These are phyloP conservation scores for Stichopus chloronotus DNA, from an alignment of 35 echinoderm and acorn worm genomes.

Conservation along the genomic window DNA sequence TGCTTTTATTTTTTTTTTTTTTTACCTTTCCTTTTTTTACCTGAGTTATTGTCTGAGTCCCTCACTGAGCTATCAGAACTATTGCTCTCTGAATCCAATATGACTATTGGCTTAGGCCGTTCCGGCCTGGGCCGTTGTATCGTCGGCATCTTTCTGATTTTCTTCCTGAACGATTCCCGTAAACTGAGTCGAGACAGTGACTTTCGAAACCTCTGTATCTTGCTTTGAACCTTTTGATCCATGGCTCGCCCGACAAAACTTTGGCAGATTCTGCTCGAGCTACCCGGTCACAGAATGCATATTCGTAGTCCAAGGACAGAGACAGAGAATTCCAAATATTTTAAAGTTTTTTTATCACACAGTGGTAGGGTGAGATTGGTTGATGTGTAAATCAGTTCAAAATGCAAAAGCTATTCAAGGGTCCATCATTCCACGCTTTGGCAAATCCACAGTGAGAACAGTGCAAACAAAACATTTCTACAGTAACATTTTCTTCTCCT, in stretches of 20 bases:
- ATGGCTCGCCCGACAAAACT: background rate
- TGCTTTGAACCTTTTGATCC: background rate
- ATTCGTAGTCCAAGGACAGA: too few species aligned
- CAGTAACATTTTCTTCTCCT: too few species aligned
- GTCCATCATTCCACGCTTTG: too few species aligned
- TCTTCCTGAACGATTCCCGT: constrained; percentile 32
- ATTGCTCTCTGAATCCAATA: background rate
- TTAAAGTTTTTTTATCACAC: too few species aligned
- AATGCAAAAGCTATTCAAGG: too few species aligned
- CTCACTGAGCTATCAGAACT: constrained; percentile 2
- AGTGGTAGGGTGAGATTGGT: too few species aligned
- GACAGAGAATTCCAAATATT: too few species aligned
- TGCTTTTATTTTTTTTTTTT: too few species aligned
- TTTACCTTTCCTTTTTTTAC: background rate
- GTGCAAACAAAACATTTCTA: too few species aligned
- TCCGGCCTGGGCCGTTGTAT: constrained; percentile 22
- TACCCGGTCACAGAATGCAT: too few species aligned
- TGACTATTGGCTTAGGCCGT: constrained; percentile 21
- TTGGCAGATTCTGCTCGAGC: background rate
- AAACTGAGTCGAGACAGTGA: background rate
- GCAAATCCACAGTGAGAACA: too few species aligned
- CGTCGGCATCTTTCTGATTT: background rate
- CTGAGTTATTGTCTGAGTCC: constrained; percentile 1
- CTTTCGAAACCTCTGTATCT: background rate
- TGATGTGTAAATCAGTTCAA: too few species aligned